Evolutionary conservation across 2,113 vertebrate species (phyloP).

Genomic region (Carollia perspicillata): DNA sequence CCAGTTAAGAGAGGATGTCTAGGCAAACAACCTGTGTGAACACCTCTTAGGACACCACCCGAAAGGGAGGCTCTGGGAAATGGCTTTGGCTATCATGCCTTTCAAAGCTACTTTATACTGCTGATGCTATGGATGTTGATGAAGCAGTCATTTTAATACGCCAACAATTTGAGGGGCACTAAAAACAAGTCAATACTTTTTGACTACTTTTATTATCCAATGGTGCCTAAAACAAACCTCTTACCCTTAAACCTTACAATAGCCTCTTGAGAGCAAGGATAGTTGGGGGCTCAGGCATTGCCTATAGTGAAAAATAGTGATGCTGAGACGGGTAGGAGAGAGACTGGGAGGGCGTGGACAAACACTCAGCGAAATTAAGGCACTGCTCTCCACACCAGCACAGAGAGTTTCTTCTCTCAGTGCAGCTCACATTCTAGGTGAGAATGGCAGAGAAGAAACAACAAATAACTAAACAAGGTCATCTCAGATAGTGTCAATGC

Average conservation of each 20-base stretch:
- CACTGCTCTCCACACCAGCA: not conserved
- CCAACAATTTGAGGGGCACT: not conserved
- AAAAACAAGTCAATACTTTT: constrained; percentile 1
- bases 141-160: not conserved
- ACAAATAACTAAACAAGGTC: not conserved
- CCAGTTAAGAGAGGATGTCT: not conserved
- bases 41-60: not conserved
- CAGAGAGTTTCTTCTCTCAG: not conserved
- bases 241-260: not conserved
- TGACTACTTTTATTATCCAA: not conserved
- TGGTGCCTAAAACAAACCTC: not conserved
- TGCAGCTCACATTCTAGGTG: not conserved
- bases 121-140: not conserved
- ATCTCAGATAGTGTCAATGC: not conserved
- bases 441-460: not conserved
- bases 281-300: not conserved
- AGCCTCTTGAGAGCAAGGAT: not conserved
- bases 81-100: not conserved
- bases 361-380: not conserved
- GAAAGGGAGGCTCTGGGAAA: not conserved
- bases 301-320: not conserved
- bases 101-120: not conserved
- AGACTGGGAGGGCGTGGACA: rapidly evolving
- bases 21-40: not conserved
- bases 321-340: not conserved